Conservation (phyloP, 1,140 invertebrate genomes). For the Brachionus asplanchnoidis region DNA sequence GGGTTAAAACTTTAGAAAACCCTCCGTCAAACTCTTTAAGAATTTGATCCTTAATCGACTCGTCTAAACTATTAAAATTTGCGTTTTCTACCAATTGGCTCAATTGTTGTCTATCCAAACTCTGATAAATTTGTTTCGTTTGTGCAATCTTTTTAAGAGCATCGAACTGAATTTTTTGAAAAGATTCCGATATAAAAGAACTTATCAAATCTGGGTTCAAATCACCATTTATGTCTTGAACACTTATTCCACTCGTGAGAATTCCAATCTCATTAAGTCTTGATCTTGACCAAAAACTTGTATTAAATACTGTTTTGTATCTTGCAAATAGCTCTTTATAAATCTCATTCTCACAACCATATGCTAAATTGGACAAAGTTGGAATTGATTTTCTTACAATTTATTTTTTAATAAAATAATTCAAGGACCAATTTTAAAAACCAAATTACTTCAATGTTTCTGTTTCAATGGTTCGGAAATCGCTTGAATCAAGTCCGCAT, state of each 20-base stretch:
- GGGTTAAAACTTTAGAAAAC: neutral
- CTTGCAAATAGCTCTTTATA: neutral
- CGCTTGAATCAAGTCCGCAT: neutral
- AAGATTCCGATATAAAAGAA: neutral
- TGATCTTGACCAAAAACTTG: constrained; percentile 8
- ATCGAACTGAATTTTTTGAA: neutral
- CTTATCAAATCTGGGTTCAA: neutral
- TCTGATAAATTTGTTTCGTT: neutral
- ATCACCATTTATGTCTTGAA: neutral
- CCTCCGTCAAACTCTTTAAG: neutral
- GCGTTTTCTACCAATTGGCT: neutral
- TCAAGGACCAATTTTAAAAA: neutral
- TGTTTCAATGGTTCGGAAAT: neutral
- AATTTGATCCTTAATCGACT: neutral
- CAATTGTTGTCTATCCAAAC: constrained; percentile 1
- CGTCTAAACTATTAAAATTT: neutral
- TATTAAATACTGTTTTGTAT: neutral
- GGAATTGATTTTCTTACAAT: neutral
- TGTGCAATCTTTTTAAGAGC: neutral
- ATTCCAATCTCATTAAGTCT: neutral
- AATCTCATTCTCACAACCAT: neutral
- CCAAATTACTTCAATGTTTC: neutral
- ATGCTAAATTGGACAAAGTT: neutral
- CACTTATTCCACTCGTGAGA: neutral
- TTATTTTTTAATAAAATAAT: neutral